Conservation (phyloP, 92 coral and sea anemone genomes). For the Umimayanthus kanabou region DNA sequence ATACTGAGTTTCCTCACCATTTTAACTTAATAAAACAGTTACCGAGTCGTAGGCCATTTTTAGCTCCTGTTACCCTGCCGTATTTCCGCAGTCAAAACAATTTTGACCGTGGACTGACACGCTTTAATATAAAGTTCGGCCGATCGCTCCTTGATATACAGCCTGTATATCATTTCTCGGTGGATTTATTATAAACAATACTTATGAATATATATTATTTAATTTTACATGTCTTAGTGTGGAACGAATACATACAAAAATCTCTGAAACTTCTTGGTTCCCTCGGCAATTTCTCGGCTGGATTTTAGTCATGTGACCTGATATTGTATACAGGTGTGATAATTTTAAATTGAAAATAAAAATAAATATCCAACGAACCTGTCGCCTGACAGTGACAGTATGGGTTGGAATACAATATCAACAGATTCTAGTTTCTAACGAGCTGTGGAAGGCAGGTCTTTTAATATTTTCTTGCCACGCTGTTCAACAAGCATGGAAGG, state of each 20-base stretch:
- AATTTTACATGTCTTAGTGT: background rate
- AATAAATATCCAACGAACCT: constrained; percentile 32
- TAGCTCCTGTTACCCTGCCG: too few species aligned
- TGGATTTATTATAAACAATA: background rate
- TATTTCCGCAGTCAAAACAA: too few species aligned
- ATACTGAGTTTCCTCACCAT: too few species aligned
- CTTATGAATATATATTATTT: background rate
- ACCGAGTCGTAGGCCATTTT: too few species aligned
- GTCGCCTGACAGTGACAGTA: constrained; percentile 1
- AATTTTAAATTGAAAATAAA: constrained; percentile 13
- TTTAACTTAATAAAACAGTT: too few species aligned
- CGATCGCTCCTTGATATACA: background rate
- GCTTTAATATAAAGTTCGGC: too few species aligned
- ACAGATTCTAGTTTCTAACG: background rate
- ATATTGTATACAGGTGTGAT: constrained; percentile 15
- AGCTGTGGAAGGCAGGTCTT: background rate
- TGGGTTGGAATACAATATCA: background rate
- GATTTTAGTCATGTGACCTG: background rate
- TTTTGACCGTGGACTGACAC: background rate
- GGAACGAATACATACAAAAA: background rate
- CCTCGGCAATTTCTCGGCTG: background rate
- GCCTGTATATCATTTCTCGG: background rate
- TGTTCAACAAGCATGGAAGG: background rate
- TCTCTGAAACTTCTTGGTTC: background rate
- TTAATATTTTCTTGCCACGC: background rate